Evolutionary conservation across 2,113 vertebrate genomes (phyloP).

Genomic region (Scolopax mira): DNA sequence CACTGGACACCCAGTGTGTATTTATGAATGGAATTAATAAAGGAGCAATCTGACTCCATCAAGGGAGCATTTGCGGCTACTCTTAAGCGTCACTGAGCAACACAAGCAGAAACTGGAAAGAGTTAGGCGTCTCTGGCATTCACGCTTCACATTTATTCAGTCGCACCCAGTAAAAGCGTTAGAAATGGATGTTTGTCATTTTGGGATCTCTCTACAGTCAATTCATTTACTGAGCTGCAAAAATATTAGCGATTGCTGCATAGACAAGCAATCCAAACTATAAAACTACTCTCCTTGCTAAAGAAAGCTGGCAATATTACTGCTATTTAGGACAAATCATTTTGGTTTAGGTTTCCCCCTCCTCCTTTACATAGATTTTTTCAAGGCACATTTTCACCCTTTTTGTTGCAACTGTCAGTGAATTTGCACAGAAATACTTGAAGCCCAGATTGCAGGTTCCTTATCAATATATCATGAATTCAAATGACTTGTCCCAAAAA

Average conservation of each 20-base stretch:
- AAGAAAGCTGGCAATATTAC: neutral
- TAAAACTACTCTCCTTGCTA: neutral
- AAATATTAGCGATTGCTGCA: neutral
- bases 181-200: slow-evolving; percentile 1
- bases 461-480: neutral
- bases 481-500: neutral
- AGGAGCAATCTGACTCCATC: slow-evolving; percentile 75
- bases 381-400: neutral
- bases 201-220: neutral
- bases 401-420: neutral
- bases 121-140: neutral
- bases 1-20: slow-evolving; percentile 69
- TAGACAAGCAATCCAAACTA: neutral
- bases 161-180: slow-evolving; percentile 40
- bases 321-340: neutral
- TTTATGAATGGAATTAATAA: slow-evolving; percentile 84
- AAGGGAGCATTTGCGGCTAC: slow-evolving; percentile 68
- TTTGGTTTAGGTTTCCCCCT: neutral
- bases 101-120: slow-evolving; percentile 45
- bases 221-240: neutral
- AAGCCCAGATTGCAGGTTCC: neutral
- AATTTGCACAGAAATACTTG: neutral
- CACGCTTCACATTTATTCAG: slow-evolving; percentile 54
- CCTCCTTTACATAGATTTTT: neutral
- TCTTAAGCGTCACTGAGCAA: slow-evolving; percentile 29